Evolutionary conservation across 2,113 vertebrate genomes (phyloP).

Genomic region (Vireo altiloquus): DNA sequence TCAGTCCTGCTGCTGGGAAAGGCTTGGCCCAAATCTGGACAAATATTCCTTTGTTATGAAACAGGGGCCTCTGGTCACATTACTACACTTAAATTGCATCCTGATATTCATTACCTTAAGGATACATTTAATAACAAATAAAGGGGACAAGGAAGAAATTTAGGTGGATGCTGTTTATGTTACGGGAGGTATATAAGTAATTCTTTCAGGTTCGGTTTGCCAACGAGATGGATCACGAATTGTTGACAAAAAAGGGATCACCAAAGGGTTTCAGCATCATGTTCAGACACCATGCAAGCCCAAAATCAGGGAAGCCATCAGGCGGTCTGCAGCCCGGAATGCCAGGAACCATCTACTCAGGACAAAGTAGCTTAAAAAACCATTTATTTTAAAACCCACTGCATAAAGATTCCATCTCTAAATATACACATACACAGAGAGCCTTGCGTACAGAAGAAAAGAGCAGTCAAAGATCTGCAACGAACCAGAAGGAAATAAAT

Average conservation of each 20-base stretch:
- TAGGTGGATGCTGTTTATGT: background rate
- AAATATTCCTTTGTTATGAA: background rate
- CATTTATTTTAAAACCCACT: background rate
- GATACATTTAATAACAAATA: background rate
- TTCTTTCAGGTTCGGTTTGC: background rate
- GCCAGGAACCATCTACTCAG: background rate
- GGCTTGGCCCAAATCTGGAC: background rate
- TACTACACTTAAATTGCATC: background rate
- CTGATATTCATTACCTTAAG: background rate
- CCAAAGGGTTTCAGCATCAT: background rate
- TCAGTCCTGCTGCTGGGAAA: background rate
- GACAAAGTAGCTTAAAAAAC: background rate
- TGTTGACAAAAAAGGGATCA: background rate
- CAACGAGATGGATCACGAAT: fast-evolving
- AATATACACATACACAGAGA: background rate
- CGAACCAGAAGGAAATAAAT: background rate
- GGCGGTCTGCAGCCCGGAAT: background rate
- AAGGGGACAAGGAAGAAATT: background rate
- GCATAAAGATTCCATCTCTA: background rate
- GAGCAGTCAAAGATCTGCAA: background rate
- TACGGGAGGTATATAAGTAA: fast-evolving
- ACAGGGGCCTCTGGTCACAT: fast-evolving
- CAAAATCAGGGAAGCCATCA: background rate
- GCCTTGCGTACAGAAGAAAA: background rate
- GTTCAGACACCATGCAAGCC: background rate